phyloP scores from a whole-genome alignment of 2,888 invertebrate species.

The Drosophila borborema region DNA sequence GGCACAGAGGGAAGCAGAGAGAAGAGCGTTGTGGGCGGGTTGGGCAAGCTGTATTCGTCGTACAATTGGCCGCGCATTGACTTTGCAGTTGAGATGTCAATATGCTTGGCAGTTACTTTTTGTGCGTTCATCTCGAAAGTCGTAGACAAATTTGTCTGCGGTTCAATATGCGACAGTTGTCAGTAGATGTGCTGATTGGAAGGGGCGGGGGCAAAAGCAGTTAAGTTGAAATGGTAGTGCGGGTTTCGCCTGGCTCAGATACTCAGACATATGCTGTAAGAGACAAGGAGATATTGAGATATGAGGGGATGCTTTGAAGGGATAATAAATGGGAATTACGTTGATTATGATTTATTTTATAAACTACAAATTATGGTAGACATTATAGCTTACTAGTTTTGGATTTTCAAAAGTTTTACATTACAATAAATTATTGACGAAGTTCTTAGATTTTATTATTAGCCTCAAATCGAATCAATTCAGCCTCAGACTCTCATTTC shows the following conservation, averaged over 20 bases:
- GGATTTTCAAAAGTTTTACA: not conserved
- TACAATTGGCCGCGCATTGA: conserved; percentile 56
- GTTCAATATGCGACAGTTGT: conserved; percentile 76
- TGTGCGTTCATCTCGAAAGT: conserved; percentile 61
- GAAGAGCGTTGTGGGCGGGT: not conserved
- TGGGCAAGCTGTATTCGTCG: not conserved
- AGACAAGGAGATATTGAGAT: not conserved
- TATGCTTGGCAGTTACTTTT: conserved; percentile 53
- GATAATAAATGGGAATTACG: not conserved
- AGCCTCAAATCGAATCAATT: not conserved
- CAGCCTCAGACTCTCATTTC: not conserved
- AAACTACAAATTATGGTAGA: not conserved
- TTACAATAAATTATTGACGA: too few relatives aligned
- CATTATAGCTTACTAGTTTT: not conserved
- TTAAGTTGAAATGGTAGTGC: not conserved
- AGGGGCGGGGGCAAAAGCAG: not conserved
- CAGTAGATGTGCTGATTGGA: not conserved
- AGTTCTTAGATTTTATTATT: too few relatives aligned
- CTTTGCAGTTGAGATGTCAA: conserved; percentile 69
- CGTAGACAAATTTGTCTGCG: conserved; percentile 81
- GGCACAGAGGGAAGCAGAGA: conserved; percentile 29
- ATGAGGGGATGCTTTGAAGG: not conserved
- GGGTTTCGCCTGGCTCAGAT: conserved; percentile 9
- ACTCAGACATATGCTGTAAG: conserved; percentile 57
- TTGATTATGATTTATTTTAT: conserved; percentile 1